Conservation (phyloP, 2,797 vertebrate genomes). For the Odontamblyopus rebecca region DNA sequence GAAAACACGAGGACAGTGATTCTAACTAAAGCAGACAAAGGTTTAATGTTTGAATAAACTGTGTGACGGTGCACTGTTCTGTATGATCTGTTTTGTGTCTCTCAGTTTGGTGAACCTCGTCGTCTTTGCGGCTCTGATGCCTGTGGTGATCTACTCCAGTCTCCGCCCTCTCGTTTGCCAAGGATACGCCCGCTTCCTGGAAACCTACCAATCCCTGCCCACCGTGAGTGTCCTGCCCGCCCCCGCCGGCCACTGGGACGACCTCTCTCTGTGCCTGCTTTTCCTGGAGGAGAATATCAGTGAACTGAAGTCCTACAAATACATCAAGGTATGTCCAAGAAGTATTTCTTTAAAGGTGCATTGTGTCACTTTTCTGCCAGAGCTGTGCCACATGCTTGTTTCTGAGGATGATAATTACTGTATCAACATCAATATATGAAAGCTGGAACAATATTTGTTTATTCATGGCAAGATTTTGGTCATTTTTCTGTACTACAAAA, state of each 20-base stretch:
- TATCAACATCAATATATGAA: too few species aligned
- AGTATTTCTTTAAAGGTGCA: too few species aligned
- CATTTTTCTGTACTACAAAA: too few species aligned
- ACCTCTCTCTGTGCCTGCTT: conserved; percentile 89
- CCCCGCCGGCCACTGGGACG: conserved; percentile 75
- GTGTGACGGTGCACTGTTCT: neutral
- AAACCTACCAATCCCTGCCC: conserved; percentile 88
- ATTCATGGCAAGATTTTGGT: too few species aligned
- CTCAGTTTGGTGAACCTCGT: conserved; percentile 82
- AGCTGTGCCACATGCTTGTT: too few species aligned
- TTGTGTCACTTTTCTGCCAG: too few species aligned
- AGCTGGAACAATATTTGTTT: too few species aligned
- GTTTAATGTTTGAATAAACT: neutral
- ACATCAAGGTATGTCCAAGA: conserved; percentile 79
- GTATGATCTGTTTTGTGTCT: neutral
- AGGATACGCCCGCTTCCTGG: conserved; percentile 70
- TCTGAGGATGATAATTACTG: too few species aligned
- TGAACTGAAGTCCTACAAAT: conserved; percentile 96
- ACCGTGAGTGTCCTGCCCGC: conserved; percentile 82
- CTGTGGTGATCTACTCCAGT: conserved; percentile 82
- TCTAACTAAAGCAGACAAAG: too few species aligned
- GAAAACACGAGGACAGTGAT: too few species aligned
- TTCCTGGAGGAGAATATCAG: conserved; percentile 94
- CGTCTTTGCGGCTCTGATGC: conserved; percentile 82
- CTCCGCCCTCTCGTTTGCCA: conserved; percentile 80